Evolutionary conservation across 2,797 vertebrate genomes (phyloP).

Genomic region (Hippocampus kuda): DNA sequence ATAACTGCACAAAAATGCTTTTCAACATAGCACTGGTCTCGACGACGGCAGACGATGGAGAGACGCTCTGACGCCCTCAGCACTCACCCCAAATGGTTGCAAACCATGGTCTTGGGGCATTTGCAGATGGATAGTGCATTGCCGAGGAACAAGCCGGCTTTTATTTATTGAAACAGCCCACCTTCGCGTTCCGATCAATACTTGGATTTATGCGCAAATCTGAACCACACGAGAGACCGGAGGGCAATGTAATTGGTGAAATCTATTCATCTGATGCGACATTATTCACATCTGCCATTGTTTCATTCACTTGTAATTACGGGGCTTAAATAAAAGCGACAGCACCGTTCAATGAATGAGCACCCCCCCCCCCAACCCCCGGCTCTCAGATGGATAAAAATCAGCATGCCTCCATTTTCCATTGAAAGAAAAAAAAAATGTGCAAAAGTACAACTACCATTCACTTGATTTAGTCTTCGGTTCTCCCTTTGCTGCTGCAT

Average conservation of each 20-base stretch:
- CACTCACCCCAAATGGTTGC: conserved; percentile 18
- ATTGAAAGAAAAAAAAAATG: conserved; percentile 27
- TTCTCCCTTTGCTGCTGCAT: neutral
- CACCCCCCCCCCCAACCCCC: conserved; percentile 4
- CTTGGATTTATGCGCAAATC: conserved; percentile 51
- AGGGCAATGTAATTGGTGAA: conserved; percentile 60
- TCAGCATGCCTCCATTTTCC: conserved; percentile 33
- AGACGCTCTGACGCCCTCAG: conserved; percentile 9
- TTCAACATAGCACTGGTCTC: conserved; percentile 4
- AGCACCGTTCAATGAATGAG: conserved; percentile 58
- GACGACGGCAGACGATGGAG: neutral
- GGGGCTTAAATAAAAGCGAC: conserved; percentile 45
- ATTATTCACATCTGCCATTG: conserved; percentile 58
- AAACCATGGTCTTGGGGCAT: conserved; percentile 27
- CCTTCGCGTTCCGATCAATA: conserved; percentile 56
- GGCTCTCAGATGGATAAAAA: conserved; percentile 45
- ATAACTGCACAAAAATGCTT: conserved; percentile 1
- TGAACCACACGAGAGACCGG: conserved; percentile 44
- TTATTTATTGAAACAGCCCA: conserved; percentile 45
- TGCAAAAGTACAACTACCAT: conserved; percentile 17
- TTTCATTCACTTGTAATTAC: conserved; percentile 68
- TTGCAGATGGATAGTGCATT: conserved; percentile 22
- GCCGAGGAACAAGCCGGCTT: conserved; percentile 25
- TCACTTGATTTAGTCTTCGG: neutral
- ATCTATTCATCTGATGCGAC: conserved; percentile 63